Base-by-base conservation (phyloP, 2,797 vertebrate species). In the Gephyroberyx darwinii region DNA sequence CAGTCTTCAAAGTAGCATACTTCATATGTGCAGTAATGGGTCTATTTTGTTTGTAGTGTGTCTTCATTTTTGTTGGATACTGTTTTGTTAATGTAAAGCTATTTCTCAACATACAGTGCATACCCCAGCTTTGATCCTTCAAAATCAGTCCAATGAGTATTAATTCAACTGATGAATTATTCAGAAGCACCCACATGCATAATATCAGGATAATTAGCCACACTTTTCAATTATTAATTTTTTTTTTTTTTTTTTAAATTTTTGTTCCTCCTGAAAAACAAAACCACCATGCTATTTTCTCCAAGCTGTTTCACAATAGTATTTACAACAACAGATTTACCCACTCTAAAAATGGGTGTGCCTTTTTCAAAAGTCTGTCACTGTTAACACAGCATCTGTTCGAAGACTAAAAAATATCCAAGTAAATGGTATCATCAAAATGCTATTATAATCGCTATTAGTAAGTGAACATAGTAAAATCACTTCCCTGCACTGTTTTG, bases 141-240 rank as follows among this genome's bases (percentile, higher is more conserved):
- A 64, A 64, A 78, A 59, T 65, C 26, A 62, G 37, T 33, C 43
- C 30, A 66, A 72, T 67, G 57, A 52, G 65, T 59, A 73, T 78
- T 74, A 64, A 73, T 69, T 69, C 45, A 56, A 39, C 53, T 51
- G 55, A 69, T 73, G 65, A 74, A 74, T 74, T 50, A 71, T 80
- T 74, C 67, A 71, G 37, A 65, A 33, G 37, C 66, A 53, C 61
- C 45, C 33, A 37, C 62, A 67, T 55, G 68, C 67, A 80, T 71
- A 61, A 70, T 60, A 61, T 57, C 45, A 56, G 45, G 57, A 62
- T 66, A 52, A 75, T 71, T 62, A 58, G 77, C 43, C 43, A 65
- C 31, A 39, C 20, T 53, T 19, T 47, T 69, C 47, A 70, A 65
- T 79, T 71, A 70, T 71, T 74, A 5, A 66, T 37, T 39, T 45